phyloP scores from a whole-genome alignment of 2,888 invertebrate genomes.

The Ommatoiulus sabulosus region DNA sequence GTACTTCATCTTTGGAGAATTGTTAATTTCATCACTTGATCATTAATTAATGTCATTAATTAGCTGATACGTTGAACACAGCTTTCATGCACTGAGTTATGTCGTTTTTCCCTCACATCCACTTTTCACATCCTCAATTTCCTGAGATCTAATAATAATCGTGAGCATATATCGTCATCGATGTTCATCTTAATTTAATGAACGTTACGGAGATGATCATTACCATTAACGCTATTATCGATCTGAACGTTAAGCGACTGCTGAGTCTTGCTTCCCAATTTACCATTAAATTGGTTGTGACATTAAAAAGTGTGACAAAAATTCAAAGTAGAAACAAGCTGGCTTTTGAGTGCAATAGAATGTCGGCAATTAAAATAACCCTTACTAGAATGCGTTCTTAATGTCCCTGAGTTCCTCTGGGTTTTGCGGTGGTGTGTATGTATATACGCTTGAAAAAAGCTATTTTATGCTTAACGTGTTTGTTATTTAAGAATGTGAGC shows the following conservation, averaged over 20 bases:
- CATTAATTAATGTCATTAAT: background rate
- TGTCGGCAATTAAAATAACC: no score
- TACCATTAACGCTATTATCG: background rate
- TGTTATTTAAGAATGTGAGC: no score
- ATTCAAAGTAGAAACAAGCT: no score
- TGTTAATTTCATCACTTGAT: background rate
- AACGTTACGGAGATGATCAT: slow-evolving; percentile 25
- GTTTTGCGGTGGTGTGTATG: no score
- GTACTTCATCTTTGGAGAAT: background rate
- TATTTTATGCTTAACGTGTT: no score
- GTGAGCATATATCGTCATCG: background rate
- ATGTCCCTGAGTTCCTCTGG: no score
- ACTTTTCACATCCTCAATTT: background rate
- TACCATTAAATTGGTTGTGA: background rate
- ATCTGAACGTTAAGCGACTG: slow-evolving; percentile 1
- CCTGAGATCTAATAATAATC: background rate
- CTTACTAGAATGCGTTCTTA: no score
- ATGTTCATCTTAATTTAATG: background rate
- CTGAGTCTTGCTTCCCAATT: background rate
- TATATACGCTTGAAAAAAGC: no score
- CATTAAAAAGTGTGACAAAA: no score
- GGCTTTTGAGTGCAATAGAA: no score
- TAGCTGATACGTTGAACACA: background rate
- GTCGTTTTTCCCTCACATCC: background rate
- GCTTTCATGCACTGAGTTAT: background rate